Evolutionary conservation across 2,797 vertebrate species (phyloP), one percentile per base, ranked within the genome.

Genomic region (Lutra lutra): DNA sequence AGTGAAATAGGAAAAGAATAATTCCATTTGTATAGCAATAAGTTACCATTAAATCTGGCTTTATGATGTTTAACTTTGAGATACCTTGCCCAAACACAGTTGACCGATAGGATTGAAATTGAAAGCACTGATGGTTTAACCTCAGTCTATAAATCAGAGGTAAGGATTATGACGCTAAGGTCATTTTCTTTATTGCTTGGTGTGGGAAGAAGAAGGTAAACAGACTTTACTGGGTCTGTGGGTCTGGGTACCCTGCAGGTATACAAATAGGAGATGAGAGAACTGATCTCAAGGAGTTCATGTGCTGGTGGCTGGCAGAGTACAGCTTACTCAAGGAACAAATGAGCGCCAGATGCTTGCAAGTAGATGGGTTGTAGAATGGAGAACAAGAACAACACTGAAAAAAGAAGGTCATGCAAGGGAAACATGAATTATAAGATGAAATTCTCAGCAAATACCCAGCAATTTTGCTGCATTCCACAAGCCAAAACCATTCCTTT

Each of bases 21-120:
- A 89, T 89, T 96, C 70, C 93, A 93, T 91, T 83, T 96, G 58
- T 66, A 84, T 23, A 92, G 75, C 91, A 95, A 78, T 87, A 95
- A 89, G 75, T 89, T 96, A 90, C 85, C 93, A 85, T 96, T 79
- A 96, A 92, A 78, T 80, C 77, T 80, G 91, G 38, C 85, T 98
- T 98, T 98, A 96, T 95, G 84, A 87, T 97, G 93, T 95, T 97
- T 97, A 94, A 79, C 84, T 95, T 94, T 91, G 97, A 95, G 84
- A 78, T 89, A 96, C 25, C 51, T 8, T 93, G 77, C 89, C 95
- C 87, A 96, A 95, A 94, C 92, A 90, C 58, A 83, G 68, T 86
- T 91, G 94, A 96, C 82, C 77, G 93, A 94, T 86, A 85, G 80
- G 64, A 68, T 79, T 85, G 89, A 96, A 96, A 97, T 96, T 91